Percentiles rank a stretch among this genome's conserved stretches.
These are phyloP conservation scores for Luidia sarsii DNA, from an alignment of 53 echinoderm and acorn worm species.

Conservation along the genomic window DNA sequence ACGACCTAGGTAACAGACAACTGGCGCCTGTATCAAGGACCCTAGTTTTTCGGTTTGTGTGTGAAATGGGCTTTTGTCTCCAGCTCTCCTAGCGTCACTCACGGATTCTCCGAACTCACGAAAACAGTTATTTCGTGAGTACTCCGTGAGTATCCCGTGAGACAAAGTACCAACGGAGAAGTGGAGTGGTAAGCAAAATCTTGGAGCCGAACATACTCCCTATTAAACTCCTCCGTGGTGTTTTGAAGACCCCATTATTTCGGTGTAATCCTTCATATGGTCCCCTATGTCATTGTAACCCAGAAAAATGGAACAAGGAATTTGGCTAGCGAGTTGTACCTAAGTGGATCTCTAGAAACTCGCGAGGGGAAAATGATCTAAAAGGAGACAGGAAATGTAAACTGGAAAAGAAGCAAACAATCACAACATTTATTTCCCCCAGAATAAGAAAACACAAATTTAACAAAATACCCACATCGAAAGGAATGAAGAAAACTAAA, in stretches of 20 bases:
- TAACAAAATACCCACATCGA: too few relatives aligned
- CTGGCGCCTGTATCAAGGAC: too few relatives aligned
- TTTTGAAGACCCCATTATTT: constrained; percentile 35
- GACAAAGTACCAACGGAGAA: constrained; percentile 55
- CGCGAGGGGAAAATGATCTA: too few relatives aligned
- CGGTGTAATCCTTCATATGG: constrained; percentile 41
- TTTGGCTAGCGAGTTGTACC: too few relatives aligned
- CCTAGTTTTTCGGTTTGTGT: constrained; percentile 58
- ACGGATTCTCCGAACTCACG: constrained; percentile 49
- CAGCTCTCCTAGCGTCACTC: constrained; percentile 48
- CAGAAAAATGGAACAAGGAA: too few relatives aligned
- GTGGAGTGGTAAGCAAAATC: constrained; percentile 36
- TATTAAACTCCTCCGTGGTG: constrained; percentile 58
- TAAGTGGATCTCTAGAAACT: too few relatives aligned
- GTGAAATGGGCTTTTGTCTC: constrained; percentile 36
- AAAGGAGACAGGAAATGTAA: too few relatives aligned
- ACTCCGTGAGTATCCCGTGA: constrained; percentile 53
- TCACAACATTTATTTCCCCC: too few relatives aligned
- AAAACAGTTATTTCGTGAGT: constrained; percentile 44
- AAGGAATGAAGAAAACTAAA: too few relatives aligned
- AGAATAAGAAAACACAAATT: too few relatives aligned
- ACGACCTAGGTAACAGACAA: too few relatives aligned
- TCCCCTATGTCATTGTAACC: constrained; percentile 77
- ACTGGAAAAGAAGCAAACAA: too few relatives aligned
- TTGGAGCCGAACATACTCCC: constrained; percentile 67